Percentiles rank a stretch among this genome's conserved stretches.
Evolutionary conservation across 2,888 invertebrate genomes (phyloP).

Genomic region (Cremastobaeus sp.): DNA sequence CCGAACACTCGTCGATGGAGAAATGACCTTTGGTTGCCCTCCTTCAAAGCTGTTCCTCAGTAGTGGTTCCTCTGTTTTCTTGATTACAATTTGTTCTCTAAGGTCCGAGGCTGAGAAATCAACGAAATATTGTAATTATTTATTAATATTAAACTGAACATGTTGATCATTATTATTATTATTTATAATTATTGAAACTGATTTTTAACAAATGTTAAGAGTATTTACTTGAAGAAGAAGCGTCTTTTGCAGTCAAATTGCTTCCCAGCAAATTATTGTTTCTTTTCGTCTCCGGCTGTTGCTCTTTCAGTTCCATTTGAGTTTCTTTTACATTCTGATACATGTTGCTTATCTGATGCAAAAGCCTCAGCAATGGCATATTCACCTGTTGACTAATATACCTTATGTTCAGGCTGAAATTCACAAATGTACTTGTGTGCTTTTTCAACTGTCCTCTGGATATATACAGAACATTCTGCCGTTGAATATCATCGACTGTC

Average conservation of each 20-base stretch:
- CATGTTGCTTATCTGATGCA: constrained; percentile 98
- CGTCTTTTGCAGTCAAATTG: constrained; percentile 80
- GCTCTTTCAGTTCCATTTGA: constrained; percentile 91
- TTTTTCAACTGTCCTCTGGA: constrained; percentile 92
- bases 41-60: constrained; percentile 68
- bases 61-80: constrained; percentile 71
- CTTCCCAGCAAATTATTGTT: constrained; percentile 77
- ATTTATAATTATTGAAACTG: no score
- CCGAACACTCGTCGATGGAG: constrained; percentile 80
- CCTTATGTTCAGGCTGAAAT: constrained; percentile 91
- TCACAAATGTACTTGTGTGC: constrained; percentile 93
- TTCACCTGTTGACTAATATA: constrained; percentile 97
- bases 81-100: constrained; percentile 81
- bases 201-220: no score
- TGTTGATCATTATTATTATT: no score
- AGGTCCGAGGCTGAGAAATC: constrained; percentile 82
- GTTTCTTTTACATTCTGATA: constrained; percentile 98
- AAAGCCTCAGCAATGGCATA: constrained; percentile 93
- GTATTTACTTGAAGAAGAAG: constrained; percentile 81
- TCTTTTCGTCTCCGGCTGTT: constrained; percentile 79
- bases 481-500: constrained; percentile 90
- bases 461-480: constrained; percentile 91
- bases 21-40: constrained; percentile 76
- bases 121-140: no score
- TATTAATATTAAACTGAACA: no score